These are phyloP conservation scores for Ptilodon capucinus DNA, from an alignment of 2,888 invertebrate species.

Conservation along the genomic window DNA sequence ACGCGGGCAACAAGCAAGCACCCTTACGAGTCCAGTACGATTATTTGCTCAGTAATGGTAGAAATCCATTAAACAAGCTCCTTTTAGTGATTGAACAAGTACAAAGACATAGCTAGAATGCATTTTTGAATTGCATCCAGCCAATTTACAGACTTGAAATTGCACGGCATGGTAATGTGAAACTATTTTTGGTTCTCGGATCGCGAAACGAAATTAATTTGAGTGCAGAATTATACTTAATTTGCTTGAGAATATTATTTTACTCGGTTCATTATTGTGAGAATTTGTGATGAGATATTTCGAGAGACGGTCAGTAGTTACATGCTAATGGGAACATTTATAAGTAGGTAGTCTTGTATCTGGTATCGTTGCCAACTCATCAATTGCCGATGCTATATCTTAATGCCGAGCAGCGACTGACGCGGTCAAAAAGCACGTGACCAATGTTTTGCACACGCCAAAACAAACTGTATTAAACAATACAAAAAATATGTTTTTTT, in stretches of 20 bases:
- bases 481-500: too few species aligned
- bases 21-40: slow-evolving; percentile 70
- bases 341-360: too few species aligned
- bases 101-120: slow-evolving; percentile 67
- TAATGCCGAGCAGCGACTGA: too few species aligned
- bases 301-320: neutral
- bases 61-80: slow-evolving; percentile 81
- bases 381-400: too few species aligned
- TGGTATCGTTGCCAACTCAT: too few species aligned
- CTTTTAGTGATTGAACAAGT: slow-evolving; percentile 80
- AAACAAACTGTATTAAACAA: too few species aligned
- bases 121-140: slow-evolving; percentile 74
- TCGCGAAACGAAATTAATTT: slow-evolving; percentile 34
- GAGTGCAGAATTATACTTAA: slow-evolving; percentile 25
- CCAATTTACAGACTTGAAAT: slow-evolving; percentile 70
- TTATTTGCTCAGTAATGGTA: slow-evolving; percentile 81
- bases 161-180: slow-evolving; percentile 49
- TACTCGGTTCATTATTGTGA: slow-evolving; percentile 1
- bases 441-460: too few species aligned
- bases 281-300: neutral
- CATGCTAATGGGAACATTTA: neutral
- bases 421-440: too few species aligned
- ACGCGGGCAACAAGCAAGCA: slow-evolving; percentile 42
- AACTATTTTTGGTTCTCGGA: slow-evolving; percentile 23
- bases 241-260: slow-evolving; percentile 6